Evolutionary conservation across 2,797 vertebrate genomes (phyloP), one percentile per base, ranked within the genome.

Genomic region (Sebastes trivittatus): DNA sequence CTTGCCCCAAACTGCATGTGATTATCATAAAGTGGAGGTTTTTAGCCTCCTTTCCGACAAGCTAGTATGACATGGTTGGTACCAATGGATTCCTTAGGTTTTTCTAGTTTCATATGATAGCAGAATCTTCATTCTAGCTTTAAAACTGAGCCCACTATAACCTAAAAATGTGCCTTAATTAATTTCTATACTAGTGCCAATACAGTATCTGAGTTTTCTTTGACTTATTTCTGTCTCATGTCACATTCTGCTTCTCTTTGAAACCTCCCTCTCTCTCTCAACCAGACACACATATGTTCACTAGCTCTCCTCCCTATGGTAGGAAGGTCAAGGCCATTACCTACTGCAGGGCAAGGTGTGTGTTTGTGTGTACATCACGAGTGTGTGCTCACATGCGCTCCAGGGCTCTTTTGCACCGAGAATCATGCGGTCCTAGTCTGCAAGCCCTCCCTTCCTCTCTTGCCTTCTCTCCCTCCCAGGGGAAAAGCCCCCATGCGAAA

Each of bases 401-500:
- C 58, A 22, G 59, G 83, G 64, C 60, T 67, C 22, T 56, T 72
- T 72, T 82, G 52, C 81, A 52, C 30, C 78, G 74, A 83, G 82
- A 88, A 80, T 71, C 85, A 84, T 84, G 11, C 80, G 60, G 75
- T 82, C 82, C 66, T 42, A 25, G 70, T 82, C 34, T 85, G 69
- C 78, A 85, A 85, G 80, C 75, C 77, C 56, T 80, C 75, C 80
- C 59, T 81, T 75, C 75, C 77, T 89, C 69, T 91, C 74, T 88
- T 75, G 83, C 83, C 84, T 36, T 72, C 64, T 64, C 58, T 62
- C 67, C 71, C 66, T 92, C 93, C 87, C 89, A 72, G 64, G 87
- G 93, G 91, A 91, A 92, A 90, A 87, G 80, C 81, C 87, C 81
- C 80, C 88, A 90, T 93, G 93, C 64, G 90, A 94, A 92, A 89